Conservation (phyloP, 1,140 invertebrate species). For the Schlechtendalia chinensis region DNA sequence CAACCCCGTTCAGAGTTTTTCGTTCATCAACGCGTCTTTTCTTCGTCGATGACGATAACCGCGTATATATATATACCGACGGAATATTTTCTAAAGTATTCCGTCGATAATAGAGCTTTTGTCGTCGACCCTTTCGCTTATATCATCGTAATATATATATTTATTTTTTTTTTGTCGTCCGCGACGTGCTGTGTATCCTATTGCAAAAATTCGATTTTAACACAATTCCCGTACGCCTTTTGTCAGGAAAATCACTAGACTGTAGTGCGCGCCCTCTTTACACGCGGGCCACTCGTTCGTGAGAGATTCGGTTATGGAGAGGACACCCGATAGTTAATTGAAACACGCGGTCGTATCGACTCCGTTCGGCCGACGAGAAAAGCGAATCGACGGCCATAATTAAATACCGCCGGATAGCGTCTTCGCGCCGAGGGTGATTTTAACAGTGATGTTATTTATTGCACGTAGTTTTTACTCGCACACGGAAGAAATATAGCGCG, state of each 20-base stretch:
- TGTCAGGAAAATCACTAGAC: slow-evolving; percentile 24
- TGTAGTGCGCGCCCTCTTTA: not conserved
- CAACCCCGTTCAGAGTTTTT: too few relatives aligned
- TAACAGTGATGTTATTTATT: too few relatives aligned
- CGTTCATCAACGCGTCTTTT: not conserved
- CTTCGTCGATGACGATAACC: not conserved
- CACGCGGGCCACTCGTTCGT: not conserved
- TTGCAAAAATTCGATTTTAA: slow-evolving; percentile 15
- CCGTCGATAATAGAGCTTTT: slow-evolving; percentile 10
- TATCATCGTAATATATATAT: not conserved
- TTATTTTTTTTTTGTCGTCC: not conserved
- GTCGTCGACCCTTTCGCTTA: not conserved
- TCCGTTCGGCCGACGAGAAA: slow-evolving; percentile 1
- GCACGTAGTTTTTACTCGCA: too few relatives aligned
- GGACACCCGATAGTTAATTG: slow-evolving; percentile 17
- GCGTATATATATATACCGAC: not conserved
- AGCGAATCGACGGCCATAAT: slow-evolving; percentile 26
- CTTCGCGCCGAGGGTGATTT: not conserved
- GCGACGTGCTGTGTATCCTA: not conserved
- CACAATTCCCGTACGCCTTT: slow-evolving; percentile 12
- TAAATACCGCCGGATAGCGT: slow-evolving; percentile 5
- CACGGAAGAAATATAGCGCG: too few relatives aligned
- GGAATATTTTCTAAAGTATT: not conserved
- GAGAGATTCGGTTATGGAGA: not conserved
- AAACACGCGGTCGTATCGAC: not conserved